These are phyloP conservation scores for Aphaenogaster rudis DNA, from an alignment of 1,140 invertebrate species.

Conservation along the genomic window DNA sequence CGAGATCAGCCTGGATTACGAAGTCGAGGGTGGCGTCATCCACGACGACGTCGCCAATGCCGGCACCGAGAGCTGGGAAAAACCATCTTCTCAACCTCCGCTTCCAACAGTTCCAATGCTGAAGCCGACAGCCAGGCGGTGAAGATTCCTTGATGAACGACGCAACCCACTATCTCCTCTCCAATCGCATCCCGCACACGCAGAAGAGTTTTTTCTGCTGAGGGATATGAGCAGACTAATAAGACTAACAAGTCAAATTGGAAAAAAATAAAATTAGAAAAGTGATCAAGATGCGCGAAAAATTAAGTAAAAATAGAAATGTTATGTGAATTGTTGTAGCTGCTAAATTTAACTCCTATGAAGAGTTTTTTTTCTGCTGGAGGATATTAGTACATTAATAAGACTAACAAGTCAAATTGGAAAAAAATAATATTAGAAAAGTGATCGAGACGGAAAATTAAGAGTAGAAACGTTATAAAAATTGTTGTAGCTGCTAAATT, in stretches of 20 bases:
- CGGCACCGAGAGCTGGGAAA: not conserved
- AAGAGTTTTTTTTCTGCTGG: not conserved
- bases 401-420: not conserved
- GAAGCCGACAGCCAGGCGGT: not conserved
- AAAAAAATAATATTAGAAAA: conserved; percentile 13
- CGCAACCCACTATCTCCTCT: not conserved
- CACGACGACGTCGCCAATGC: not conserved
- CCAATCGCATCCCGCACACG: not conserved
- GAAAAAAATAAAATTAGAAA: conserved; percentile 5
- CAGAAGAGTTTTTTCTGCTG: not conserved
- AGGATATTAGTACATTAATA: too few relatives aligned
- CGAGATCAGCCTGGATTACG: not conserved
- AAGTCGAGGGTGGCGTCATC: not conserved
- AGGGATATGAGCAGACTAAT: not conserved
- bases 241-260: not conserved
- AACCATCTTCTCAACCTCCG: not conserved
- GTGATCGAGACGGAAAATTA: not conserved
- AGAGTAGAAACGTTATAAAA: not conserved
- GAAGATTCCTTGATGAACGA: not conserved
- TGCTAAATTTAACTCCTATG: not conserved
- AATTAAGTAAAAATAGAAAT: conserved; percentile 28
- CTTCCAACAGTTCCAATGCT: not conserved
- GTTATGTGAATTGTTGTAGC: conserved; percentile 17
- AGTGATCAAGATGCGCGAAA: not conserved
- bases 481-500: conserved; percentile 37